Conservation (phyloP, 2,888 invertebrate species). For the Calliphora vomitoria region DNA sequence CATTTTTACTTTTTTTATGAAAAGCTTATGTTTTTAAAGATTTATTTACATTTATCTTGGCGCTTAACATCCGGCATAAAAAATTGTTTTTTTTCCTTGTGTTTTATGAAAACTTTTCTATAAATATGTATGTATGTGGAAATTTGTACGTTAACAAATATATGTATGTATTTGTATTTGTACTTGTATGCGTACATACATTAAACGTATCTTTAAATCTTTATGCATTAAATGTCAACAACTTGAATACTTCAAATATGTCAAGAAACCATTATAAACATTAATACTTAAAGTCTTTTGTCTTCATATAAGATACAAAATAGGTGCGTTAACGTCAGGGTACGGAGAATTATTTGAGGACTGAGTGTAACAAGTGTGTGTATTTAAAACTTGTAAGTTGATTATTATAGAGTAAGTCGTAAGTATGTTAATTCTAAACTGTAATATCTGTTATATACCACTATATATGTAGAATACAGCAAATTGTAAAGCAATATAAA, state of each 20-base stretch:
- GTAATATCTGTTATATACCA: too few species aligned
- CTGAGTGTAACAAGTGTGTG: not conserved
- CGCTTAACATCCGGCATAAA: constrained; percentile 2
- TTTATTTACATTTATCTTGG: constrained; percentile 12
- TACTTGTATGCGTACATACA: not conserved
- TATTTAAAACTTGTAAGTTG: not conserved
- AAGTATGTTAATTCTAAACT: too few species aligned
- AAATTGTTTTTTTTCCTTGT: not conserved
- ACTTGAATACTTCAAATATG: constrained; percentile 5
- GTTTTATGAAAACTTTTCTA: not conserved
- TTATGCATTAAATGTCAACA: constrained; percentile 18
- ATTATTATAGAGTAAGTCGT: too few species aligned
- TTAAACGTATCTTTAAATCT: constrained; percentile 9
- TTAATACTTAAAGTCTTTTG: constrained; percentile 17
- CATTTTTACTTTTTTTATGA: not conserved
- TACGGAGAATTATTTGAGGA: not conserved
- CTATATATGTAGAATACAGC: too few species aligned
- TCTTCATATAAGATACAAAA: not conserved
- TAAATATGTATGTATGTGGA: not conserved
- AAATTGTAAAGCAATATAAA: too few species aligned
- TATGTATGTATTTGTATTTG: not conserved
- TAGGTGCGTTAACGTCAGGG: constrained; percentile 1
- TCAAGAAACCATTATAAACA: constrained; percentile 13
- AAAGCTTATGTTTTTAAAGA: not conserved
- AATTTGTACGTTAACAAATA: not conserved